Conservation (phyloP, 1,140 invertebrate genomes). For the Macrobrachium nipponense region DNA sequence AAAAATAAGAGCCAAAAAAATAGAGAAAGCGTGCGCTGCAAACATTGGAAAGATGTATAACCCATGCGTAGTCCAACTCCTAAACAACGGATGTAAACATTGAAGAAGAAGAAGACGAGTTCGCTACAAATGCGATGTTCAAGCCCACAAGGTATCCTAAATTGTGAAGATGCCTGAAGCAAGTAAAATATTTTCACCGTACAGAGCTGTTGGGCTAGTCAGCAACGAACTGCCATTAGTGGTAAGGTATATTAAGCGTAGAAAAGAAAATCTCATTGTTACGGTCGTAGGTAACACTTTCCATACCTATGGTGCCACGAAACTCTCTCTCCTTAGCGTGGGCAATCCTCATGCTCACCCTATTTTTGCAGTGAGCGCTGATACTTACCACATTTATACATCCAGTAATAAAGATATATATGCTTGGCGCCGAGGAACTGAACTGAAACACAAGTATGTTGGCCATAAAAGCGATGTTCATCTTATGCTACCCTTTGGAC, state of each 20-base stretch:
- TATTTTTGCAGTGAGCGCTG: slow-evolving; percentile 84
- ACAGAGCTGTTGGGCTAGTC: slow-evolving; percentile 90
- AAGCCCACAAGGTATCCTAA: too few relatives aligned
- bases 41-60: too few relatives aligned
- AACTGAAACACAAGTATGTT: slow-evolving; percentile 85
- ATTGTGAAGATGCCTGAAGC: slow-evolving; percentile 17
- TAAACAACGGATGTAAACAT: too few relatives aligned
- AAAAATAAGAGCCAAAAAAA: too few relatives aligned
- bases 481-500: slow-evolving; percentile 86
- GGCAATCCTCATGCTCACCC: slow-evolving; percentile 84
- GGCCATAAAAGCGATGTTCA: slow-evolving; percentile 82
- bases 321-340: slow-evolving; percentile 85
- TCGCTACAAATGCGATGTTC: too few relatives aligned
- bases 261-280: slow-evolving; percentile 89
- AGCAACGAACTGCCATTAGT: slow-evolving; percentile 90
- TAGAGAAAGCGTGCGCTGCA: too few relatives aligned
- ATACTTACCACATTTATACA: slow-evolving; percentile 86
- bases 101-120: too few relatives aligned
- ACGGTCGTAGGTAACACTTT: slow-evolving; percentile 92
- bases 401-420: slow-evolving; percentile 81
- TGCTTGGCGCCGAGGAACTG: slow-evolving; percentile 88
- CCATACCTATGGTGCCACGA: slow-evolving; percentile 87
- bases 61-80: too few relatives aligned
- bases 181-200: slow-evolving; percentile 85
- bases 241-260: slow-evolving; percentile 83